These are phyloP conservation scores for Epinephelus lanceolatus DNA, from an alignment of 2,113 vertebrate species.

Conservation along the genomic window DNA sequence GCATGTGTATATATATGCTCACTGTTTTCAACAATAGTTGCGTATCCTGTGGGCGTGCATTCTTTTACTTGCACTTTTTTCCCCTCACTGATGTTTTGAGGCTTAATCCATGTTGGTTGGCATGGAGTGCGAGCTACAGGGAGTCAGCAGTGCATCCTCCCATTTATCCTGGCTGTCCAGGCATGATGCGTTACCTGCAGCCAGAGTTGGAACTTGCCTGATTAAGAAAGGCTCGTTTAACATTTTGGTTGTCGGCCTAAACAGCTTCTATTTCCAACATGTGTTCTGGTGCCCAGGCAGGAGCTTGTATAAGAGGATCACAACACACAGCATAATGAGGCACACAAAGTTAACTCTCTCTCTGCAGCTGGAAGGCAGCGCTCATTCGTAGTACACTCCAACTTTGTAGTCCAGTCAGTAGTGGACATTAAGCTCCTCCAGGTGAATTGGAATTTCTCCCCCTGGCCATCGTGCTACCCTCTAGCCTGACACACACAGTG, in stretches of 20 bases:
- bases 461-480: too few species aligned
- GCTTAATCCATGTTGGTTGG: too few species aligned
- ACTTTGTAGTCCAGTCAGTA: background rate
- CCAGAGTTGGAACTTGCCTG: background rate
- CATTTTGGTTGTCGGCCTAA: conserved; percentile 2
- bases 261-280: conserved; percentile 23
- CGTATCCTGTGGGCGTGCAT: too few species aligned
- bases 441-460: background rate
- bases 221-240: conserved; percentile 37
- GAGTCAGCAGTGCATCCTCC: too few species aligned
- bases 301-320: conserved; percentile 21
- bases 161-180: conserved; percentile 2
- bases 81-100: too few species aligned
- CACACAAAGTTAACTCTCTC: background rate
- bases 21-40: too few species aligned
- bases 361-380: background rate
- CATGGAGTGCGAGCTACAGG: too few species aligned
- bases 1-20: too few species aligned
- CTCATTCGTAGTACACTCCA: background rate
- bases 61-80: too few species aligned
- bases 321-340: conserved; percentile 7
- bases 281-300: background rate
- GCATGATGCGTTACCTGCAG: background rate
- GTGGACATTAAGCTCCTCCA: background rate
- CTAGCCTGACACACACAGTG: background rate